Percentiles rank a stretch among this genome's conserved stretches.
phyloP scores from a whole-genome alignment of 2,888 invertebrate species.

The Stramonita haemastoma region DNA sequence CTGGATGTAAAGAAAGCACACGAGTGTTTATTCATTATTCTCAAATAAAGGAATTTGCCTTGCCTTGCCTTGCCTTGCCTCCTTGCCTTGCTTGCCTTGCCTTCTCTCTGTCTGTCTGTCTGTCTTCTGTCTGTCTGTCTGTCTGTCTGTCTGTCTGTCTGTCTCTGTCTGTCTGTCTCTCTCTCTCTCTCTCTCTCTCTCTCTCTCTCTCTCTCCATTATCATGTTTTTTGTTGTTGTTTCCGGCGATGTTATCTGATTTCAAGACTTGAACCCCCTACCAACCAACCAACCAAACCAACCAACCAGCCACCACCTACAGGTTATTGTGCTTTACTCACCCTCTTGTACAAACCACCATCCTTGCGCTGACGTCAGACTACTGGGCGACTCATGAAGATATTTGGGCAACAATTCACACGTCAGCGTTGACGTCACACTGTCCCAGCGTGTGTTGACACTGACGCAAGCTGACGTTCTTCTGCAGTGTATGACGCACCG shows the following conservation, averaged over 20 bases:
- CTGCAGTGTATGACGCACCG: background rate
- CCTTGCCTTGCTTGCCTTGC: too few species aligned
- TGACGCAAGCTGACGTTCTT: background rate
- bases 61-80: too few species aligned
- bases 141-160: background rate
- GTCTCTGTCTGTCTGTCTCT: background rate
- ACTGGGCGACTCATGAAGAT: background rate
- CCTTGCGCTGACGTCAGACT: background rate
- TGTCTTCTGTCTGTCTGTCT: background rate
- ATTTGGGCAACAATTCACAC: background rate
- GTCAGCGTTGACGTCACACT: conserved; percentile 25
- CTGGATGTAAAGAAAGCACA: too few species aligned
- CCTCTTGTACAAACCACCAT: background rate
- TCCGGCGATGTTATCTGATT: background rate
- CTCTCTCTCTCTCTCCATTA: background rate
- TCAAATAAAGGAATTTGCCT: too few species aligned
- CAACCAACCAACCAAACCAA: too few species aligned
- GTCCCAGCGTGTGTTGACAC: conserved; percentile 9
- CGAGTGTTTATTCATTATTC: too few species aligned
- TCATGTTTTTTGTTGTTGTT: too few species aligned
- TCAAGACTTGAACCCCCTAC: background rate
- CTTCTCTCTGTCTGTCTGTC: background rate
- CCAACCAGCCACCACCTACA: too few species aligned
- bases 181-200: background rate
- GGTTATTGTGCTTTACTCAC: background rate